These are phyloP conservation scores for Lagorchestes hirsutus DNA, from an alignment of 2,797 vertebrate species.

Conservation along the genomic window DNA sequence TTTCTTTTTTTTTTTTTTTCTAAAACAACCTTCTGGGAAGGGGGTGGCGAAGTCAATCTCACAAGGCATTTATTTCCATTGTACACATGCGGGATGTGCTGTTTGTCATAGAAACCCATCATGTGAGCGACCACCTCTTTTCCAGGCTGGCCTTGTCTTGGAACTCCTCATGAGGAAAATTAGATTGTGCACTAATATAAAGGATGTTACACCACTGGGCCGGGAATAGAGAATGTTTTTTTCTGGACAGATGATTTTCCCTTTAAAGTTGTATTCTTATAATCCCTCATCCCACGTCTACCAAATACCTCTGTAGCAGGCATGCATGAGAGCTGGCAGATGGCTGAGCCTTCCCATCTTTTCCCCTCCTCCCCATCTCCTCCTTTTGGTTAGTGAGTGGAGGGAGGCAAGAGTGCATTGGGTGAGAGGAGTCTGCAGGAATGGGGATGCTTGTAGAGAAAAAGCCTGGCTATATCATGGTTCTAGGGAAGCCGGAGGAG, in stretches of 20 bases:
- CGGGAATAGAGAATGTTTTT: neutral
- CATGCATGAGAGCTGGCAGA: neutral
- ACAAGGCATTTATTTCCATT: neutral
- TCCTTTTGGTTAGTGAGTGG: neutral
- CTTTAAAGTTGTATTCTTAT: conserved; percentile 1
- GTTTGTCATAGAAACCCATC: fast-evolving
- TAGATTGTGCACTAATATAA: neutral
- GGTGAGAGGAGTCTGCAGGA: neutral
- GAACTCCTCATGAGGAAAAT: conserved; percentile 18
- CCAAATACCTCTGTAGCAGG: neutral
- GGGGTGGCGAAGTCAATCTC: neutral
- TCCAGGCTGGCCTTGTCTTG: neutral
- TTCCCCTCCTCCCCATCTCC: too few species aligned
- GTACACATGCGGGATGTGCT: neutral
- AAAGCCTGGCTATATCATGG: neutral
- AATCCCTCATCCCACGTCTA: neutral
- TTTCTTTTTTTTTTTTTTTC: neutral
- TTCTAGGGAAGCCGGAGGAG: neutral
- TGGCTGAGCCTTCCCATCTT: neutral
- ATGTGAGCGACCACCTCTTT: neutral
- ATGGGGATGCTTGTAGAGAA: neutral
- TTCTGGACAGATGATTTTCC: neutral
- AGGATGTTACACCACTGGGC: neutral
- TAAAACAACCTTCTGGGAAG: neutral
- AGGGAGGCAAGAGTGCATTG: neutral